These are phyloP conservation scores for Palythoa caribaeorum DNA, from an alignment of 92 coral and sea anemone genomes.

Conservation along the genomic window DNA sequence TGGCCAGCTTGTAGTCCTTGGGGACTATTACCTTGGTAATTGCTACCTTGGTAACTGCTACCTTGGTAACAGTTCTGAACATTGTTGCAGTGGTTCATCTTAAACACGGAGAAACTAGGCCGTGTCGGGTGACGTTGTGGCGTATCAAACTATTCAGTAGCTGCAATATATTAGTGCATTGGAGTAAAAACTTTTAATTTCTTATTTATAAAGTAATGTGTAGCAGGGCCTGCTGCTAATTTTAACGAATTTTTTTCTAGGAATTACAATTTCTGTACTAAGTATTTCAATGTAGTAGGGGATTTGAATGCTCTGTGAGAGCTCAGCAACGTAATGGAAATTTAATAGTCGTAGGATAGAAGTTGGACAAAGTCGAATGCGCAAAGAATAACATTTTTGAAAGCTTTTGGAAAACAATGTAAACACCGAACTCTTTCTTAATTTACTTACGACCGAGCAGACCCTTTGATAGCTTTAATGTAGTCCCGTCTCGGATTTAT, in stretches of 20 bases:
- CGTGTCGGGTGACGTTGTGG: neutral
- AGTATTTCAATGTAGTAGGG: slow-evolving; percentile 18
- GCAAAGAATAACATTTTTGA: neutral
- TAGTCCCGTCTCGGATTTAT: slow-evolving; percentile 7
- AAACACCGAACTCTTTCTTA: neutral
- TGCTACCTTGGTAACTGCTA: neutral
- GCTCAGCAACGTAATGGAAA: slow-evolving; percentile 19
- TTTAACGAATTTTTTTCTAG: slow-evolving; percentile 14
- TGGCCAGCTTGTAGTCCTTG: neutral
- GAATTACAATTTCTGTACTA: slow-evolving; percentile 14
- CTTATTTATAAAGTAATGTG: slow-evolving; percentile 26
- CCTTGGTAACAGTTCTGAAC: neutral
- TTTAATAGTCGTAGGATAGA: neutral
- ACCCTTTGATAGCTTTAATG: neutral
- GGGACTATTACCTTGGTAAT: neutral
- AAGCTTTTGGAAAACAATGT: neutral
- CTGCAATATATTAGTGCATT: neutral
- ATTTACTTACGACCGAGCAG: neutral
- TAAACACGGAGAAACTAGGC: neutral
- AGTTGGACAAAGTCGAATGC: neutral
- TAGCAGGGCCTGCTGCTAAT: neutral
- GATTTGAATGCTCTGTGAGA: slow-evolving; percentile 36
- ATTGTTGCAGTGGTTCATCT: neutral
- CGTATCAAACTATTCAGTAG: neutral
- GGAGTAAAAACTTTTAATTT: neutral